A percentile compares a stretch with the other conserved stretches of the same genome.
These are phyloP conservation scores for Geophilus truncorum DNA, from an alignment of 2,888 invertebrate species.

Conservation along the genomic window DNA sequence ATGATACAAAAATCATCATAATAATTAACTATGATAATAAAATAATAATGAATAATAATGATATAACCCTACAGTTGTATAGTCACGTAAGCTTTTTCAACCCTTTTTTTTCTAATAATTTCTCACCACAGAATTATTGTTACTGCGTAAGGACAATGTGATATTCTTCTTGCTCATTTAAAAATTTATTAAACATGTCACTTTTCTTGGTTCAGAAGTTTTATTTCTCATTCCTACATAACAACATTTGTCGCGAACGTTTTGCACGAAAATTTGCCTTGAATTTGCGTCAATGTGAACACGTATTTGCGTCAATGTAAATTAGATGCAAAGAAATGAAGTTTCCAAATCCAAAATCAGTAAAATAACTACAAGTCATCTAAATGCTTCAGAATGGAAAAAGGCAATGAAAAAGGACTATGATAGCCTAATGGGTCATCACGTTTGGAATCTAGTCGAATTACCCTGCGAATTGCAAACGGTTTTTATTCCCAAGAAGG, in stretches of 20 bases:
- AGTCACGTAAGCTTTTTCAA: slow-evolving; percentile 4
- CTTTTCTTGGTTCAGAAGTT: not conserved
- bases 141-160: slow-evolving; percentile 15
- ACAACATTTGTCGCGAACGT: not conserved
- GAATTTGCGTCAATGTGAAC: too few relatives aligned
- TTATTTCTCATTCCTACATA: not conserved
- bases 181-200: slow-evolving; percentile 20
- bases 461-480: too few relatives aligned
- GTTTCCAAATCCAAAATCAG: too few relatives aligned
- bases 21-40: not conserved
- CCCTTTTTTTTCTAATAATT: not conserved
- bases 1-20: not conserved
- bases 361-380: too few relatives aligned
- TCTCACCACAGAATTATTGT: slow-evolving; percentile 1
- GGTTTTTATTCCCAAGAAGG: too few relatives aligned
- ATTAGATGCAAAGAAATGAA: too few relatives aligned
- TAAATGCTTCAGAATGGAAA: too few relatives aligned
- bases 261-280: not conserved
- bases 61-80: not conserved
- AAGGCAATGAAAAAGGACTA: too few relatives aligned
- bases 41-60: not conserved
- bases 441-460: too few relatives aligned
- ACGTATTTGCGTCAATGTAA: too few relatives aligned
- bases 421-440: too few relatives aligned
- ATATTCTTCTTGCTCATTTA: slow-evolving; percentile 16